These are phyloP conservation scores for Ornithoptera priamus DNA, from an alignment of 2,888 invertebrate species.

Conservation along the genomic window DNA sequence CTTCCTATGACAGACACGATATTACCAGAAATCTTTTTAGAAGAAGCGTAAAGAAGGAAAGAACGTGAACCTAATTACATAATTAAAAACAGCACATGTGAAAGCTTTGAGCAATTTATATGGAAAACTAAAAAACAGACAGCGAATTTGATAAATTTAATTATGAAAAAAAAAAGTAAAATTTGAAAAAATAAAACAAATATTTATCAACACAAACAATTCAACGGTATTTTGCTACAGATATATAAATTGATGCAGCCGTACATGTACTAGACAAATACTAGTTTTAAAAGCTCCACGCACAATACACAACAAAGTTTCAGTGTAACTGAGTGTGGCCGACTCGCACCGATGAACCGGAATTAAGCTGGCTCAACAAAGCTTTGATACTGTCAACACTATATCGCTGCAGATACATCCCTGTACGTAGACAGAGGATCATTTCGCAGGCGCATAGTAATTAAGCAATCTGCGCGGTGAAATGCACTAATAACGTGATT, in stretches of 20 bases:
- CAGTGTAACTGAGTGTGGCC: slow-evolving; percentile 37
- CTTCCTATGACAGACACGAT: too few species aligned
- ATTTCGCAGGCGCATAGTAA: slow-evolving; percentile 24
- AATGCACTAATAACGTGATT: slow-evolving; percentile 16
- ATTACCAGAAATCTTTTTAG: too few species aligned
- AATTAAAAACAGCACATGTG: too few species aligned
- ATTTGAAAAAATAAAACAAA: not conserved
- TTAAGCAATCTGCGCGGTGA: slow-evolving; percentile 11
- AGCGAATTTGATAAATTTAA: too few species aligned
- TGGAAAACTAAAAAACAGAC: too few species aligned
- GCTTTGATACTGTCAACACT: slow-evolving; percentile 42
- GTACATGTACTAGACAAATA: not conserved
- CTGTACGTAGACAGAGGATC: slow-evolving; percentile 9
- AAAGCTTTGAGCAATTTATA: too few species aligned
- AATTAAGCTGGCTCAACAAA: slow-evolving; percentile 43
- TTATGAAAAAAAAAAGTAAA: too few species aligned
- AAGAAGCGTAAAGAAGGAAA: too few species aligned
- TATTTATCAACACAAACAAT: not conserved
- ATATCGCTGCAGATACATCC: slow-evolving; percentile 33
- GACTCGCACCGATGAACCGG: slow-evolving; percentile 42
- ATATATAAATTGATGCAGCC: too few species aligned
- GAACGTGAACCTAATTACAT: too few species aligned
- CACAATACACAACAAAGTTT: slow-evolving; percentile 34
- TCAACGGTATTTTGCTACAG: not conserved
- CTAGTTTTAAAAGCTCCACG: slow-evolving; percentile 18